phyloP scores from a whole-genome alignment of 2,888 invertebrate species.

The Alentia gelatinosa region DNA sequence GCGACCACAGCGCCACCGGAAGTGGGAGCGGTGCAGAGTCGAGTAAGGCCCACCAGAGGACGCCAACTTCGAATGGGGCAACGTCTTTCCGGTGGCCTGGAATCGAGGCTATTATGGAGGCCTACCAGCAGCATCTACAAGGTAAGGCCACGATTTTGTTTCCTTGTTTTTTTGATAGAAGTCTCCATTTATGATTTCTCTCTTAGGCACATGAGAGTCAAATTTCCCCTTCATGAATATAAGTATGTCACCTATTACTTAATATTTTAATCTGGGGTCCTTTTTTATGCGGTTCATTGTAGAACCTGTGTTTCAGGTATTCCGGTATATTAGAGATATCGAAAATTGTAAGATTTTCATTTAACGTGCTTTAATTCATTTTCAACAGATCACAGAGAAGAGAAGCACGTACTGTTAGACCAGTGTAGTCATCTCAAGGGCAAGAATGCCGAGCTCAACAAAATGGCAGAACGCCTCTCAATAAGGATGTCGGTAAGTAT shows the following conservation, averaged over 20 bases:
- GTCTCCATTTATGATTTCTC: no score
- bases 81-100: conserved; percentile 78
- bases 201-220: no score
- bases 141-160: no score
- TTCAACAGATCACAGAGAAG: conserved; percentile 74
- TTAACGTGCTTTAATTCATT: neutral
- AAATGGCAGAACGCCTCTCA: conserved; percentile 70
- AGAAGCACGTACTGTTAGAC: conserved; percentile 71
- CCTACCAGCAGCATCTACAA: conserved; percentile 71
- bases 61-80: neutral
- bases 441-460: conserved; percentile 72
- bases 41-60: neutral
- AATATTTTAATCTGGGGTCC: no score
- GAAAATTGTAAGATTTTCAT: no score
- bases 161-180: no score
- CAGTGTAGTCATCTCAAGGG: conserved; percentile 70
- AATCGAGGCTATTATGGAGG: conserved; percentile 78
- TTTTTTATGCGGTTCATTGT: no score
- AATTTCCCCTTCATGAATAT: no score
- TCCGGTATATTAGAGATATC: no score
- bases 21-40: neutral
- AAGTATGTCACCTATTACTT: no score
- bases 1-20: neutral
- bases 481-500: conserved; percentile 74
- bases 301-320: no score